A percentile compares a stretch with the other conserved stretches of the same genome.
These are phyloP conservation scores for Ctenopoma multispine DNA, from an alignment of 2,797 vertebrate genomes.

Conservation along the genomic window DNA sequence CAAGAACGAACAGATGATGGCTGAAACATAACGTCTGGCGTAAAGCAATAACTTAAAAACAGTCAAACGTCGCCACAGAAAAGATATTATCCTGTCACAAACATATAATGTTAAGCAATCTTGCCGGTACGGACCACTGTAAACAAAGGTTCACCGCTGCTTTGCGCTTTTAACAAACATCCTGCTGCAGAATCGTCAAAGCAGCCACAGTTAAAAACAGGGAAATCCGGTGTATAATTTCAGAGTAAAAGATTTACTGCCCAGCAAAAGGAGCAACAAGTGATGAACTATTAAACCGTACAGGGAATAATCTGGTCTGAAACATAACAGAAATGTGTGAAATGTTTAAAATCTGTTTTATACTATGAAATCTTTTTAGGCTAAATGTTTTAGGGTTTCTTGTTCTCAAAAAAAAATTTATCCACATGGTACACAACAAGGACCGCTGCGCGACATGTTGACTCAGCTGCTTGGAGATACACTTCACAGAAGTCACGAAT, in stretches of 20 bases:
- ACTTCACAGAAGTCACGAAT: too few species aligned
- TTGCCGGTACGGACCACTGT: fast-evolving
- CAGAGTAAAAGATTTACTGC: slow-evolving; percentile 26
- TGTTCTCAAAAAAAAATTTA: too few species aligned
- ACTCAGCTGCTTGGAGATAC: too few species aligned
- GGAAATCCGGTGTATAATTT: slow-evolving; percentile 24
- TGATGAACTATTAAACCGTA: too few species aligned
- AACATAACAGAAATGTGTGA: not conserved
- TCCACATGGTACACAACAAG: too few species aligned
- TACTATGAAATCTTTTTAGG: too few species aligned
- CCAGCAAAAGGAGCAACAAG: too few species aligned
- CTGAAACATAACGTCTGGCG: fast-evolving
- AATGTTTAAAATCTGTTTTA: too few species aligned
- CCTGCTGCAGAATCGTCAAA: fast-evolving
- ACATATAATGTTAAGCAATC: fast-evolving
- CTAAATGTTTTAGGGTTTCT: too few species aligned
- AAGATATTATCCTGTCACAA: fast-evolving
- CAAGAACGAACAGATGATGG: too few species aligned
- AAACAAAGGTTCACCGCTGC: fast-evolving
- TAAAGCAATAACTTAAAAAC: fast-evolving
- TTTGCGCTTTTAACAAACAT: not conserved
- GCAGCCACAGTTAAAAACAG: fast-evolving
- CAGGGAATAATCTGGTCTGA: not conserved
- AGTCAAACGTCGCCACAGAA: fast-evolving
- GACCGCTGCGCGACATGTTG: too few species aligned